Evolutionary conservation across 2,888 invertebrate species (phyloP).

Genomic region (Philhelius pedissequus): DNA sequence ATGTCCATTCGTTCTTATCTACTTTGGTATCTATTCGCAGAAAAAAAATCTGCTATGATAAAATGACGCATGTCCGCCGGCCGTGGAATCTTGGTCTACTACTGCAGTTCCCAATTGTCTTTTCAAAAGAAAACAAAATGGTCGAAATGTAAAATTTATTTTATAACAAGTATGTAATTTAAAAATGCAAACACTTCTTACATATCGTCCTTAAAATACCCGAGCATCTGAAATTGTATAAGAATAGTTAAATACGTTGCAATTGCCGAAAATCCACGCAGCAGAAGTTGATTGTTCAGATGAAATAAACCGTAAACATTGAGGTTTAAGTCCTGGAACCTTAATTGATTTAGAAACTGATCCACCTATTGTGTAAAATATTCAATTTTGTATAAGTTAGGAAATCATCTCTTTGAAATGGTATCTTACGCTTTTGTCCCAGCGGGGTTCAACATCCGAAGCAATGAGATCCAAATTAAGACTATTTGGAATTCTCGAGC

Average conservation of each 20-base stretch:
- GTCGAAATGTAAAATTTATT: too few species aligned
- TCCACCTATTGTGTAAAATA: conserved; percentile 25
- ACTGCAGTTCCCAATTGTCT: too few species aligned
- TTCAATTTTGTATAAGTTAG: too few species aligned
- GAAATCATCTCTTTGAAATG: not conserved
- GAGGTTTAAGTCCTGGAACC: conserved; percentile 12
- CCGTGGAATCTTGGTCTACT: too few species aligned
- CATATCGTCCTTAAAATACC: not conserved
- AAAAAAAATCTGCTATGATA: too few species aligned
- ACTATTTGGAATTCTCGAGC: conserved; percentile 70
- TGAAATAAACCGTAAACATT: conserved; percentile 20
- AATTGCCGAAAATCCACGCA: not conserved
- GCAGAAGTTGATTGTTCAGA: conserved; percentile 19
- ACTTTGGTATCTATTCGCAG: too few species aligned
- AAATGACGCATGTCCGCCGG: too few species aligned
- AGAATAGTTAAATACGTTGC: conserved; percentile 30
- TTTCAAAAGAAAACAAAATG: too few species aligned
- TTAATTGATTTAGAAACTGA: conserved; percentile 14
- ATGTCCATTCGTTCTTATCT: too few species aligned
- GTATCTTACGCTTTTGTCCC: conserved; percentile 72
- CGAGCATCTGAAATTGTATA: conserved; percentile 28
- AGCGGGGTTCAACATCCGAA: conserved; percentile 73
- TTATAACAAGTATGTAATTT: too few species aligned
- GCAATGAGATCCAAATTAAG: conserved; percentile 72
- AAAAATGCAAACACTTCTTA: not conserved